Percentiles rank a stretch among this genome's conserved stretches.
These are phyloP conservation scores for Sebastes miniatus DNA, from an alignment of 2,797 vertebrate species.

Conservation along the genomic window DNA sequence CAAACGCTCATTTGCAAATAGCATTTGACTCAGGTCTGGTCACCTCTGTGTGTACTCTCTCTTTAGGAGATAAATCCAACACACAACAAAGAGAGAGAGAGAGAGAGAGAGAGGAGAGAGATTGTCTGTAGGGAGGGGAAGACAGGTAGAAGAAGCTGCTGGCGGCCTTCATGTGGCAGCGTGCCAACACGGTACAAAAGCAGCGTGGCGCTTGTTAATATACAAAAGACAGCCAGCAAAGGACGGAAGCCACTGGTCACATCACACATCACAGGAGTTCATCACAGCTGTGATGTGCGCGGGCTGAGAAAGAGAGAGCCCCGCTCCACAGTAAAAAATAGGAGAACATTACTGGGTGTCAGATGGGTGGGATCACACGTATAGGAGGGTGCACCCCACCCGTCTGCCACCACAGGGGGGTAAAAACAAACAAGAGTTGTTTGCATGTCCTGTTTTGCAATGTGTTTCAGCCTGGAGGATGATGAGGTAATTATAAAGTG, in stretches of 20 bases:
- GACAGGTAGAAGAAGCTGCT: slow-evolving; percentile 50
- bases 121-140: background rate
- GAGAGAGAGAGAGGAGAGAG: background rate
- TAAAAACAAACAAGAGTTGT: slow-evolving; percentile 35
- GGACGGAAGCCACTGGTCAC: slow-evolving; percentile 58
- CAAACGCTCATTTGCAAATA: slow-evolving; percentile 10
- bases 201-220: slow-evolving; percentile 54
- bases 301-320: background rate
- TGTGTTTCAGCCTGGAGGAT: background rate
- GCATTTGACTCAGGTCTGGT: slow-evolving; percentile 32
- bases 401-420: slow-evolving; percentile 13
- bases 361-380: slow-evolving; percentile 29
- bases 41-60: slow-evolving; percentile 13
- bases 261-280: slow-evolving; percentile 36
- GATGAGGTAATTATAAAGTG: background rate
- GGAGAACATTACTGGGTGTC: background rate
- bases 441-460: background rate
- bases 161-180: slow-evolving; percentile 47
- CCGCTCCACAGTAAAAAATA: background rate
- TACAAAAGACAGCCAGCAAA: slow-evolving; percentile 48
- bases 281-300: slow-evolving; percentile 29
- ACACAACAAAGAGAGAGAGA: slow-evolving; percentile 18
- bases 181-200: slow-evolving; percentile 47
- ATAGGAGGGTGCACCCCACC: slow-evolving; percentile 6
- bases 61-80: slow-evolving; percentile 17